A percentile compares a stretch with the other conserved stretches of the same genome.
Evolutionary conservation across 2,888 invertebrate species (phyloP).

Genomic region (Ennomos erosarius): DNA sequence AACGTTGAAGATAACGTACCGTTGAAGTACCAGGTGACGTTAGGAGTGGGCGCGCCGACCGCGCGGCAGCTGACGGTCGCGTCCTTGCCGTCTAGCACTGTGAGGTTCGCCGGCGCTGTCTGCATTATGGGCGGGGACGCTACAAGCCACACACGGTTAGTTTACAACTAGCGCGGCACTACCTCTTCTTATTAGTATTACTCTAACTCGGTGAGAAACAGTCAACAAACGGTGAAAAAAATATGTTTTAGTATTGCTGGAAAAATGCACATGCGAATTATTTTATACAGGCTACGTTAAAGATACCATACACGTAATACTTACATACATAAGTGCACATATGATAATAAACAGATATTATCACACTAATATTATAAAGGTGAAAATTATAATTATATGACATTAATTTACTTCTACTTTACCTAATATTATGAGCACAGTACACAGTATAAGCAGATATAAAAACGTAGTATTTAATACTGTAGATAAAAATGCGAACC

Average conservation of each 20-base stretch:
- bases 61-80: slow-evolving; percentile 95
- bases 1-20: slow-evolving; percentile 86
- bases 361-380: too few species aligned
- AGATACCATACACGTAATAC: slow-evolving; percentile 1
- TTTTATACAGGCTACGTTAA: slow-evolving; percentile 2
- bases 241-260: slow-evolving; percentile 10
- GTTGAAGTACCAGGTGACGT: slow-evolving; percentile 96
- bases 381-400: too few species aligned
- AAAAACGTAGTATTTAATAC: too few species aligned
- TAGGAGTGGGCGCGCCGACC: slow-evolving; percentile 95
- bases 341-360: too few species aligned
- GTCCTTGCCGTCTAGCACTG: slow-evolving; percentile 96
- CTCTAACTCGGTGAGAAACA: slow-evolving; percentile 31
- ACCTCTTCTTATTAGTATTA: slow-evolving; percentile 27
- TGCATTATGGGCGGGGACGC: slow-evolving; percentile 96
- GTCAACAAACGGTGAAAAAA: slow-evolving; percentile 19
- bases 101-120: slow-evolving; percentile 92
- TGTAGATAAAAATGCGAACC: slow-evolving; percentile 11
- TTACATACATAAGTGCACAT: too few species aligned
- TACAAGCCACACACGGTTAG: slow-evolving; percentile 84
- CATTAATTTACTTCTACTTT: too few species aligned
- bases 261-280: slow-evolving; percentile 20
- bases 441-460: neutral
- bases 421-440: slow-evolving; percentile 1
- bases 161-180: slow-evolving; percentile 48